These are phyloP conservation scores for Phyllopteryx taeniolatus DNA, from an alignment of 2,113 vertebrate species.

Conservation along the genomic window DNA sequence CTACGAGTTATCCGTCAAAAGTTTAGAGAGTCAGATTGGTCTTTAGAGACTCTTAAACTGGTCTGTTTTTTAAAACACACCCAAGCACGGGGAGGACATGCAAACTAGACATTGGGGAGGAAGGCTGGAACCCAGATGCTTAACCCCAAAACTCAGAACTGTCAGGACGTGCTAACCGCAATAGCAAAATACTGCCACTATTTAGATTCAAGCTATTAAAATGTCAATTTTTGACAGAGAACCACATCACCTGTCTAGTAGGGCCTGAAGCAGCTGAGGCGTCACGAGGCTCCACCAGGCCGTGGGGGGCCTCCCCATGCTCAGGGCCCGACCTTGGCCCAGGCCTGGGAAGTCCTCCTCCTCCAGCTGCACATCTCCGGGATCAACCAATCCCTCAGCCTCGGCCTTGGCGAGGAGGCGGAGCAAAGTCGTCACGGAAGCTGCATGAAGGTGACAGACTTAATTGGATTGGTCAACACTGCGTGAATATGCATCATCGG, in stretches of 20 bases:
- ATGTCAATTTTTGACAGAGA: background rate
- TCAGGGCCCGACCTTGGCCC: conserved; percentile 43
- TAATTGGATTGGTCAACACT: conserved; percentile 5
- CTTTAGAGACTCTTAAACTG: background rate
- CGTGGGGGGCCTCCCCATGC: conserved; percentile 56
- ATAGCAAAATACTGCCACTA: background rate
- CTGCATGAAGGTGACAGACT: conserved; percentile 25
- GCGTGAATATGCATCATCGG: background rate
- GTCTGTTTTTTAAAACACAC: no score
- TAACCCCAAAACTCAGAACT: no score
- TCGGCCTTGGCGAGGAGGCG: conserved; percentile 69
- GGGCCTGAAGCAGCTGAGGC: conserved; percentile 62
- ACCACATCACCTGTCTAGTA: conserved; percentile 62
- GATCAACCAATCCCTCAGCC: conserved; percentile 36
- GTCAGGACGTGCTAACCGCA: background rate
- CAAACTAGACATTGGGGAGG: no score
- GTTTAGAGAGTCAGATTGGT: background rate
- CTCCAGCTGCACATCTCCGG: conserved; percentile 32
- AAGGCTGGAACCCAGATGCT: no score
- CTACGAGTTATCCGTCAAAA: no score
- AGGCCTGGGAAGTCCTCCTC: conserved; percentile 63
- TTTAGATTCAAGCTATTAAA: background rate
- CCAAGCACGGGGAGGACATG: no score
- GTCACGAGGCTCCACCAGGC: conserved; percentile 56
- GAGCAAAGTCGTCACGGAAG: conserved; percentile 70